phyloP scores from a whole-genome alignment of 2,888 invertebrate species.

The Dimorphilus gyrociliatus region DNA sequence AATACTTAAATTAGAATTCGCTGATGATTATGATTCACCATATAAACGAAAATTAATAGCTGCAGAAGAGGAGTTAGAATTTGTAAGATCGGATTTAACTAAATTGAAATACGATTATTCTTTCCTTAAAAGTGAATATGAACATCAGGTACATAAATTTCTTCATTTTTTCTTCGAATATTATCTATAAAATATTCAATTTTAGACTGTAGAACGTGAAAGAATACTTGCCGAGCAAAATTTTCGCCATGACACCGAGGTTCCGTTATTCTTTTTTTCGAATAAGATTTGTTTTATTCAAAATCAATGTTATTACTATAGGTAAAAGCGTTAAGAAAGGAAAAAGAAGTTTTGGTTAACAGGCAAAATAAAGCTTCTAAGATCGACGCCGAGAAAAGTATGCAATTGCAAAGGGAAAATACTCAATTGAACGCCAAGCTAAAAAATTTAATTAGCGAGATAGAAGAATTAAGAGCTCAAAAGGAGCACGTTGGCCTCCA shows the following conservation, averaged over 20 bases:
- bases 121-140: conserved; percentile 35
- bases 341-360: conserved; percentile 22
- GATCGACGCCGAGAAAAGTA: conserved; percentile 23
- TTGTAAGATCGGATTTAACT: conserved; percentile 20
- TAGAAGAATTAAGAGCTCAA: conserved; percentile 31
- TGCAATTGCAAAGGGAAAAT: conserved; percentile 30
- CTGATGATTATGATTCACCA: conserved; percentile 24
- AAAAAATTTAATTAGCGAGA: conserved; percentile 25
- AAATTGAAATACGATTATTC: conserved; percentile 30
- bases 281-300: no score
- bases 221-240: no score
- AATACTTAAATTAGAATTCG: conserved; percentile 21
- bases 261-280: no score
- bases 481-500: conserved; percentile 27
- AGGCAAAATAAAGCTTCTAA: conserved; percentile 21
- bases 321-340: conserved; percentile 29
- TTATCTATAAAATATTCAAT: no score
- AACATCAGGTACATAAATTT: conserved; percentile 26
- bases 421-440: conserved; percentile 28
- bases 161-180: no score
- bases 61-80: conserved; percentile 26
- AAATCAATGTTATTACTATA: no score
- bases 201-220: no score
- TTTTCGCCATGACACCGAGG: no score
- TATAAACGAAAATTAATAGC: conserved; percentile 23